Evolutionary conservation across 2,888 invertebrate species (phyloP).

Genomic region (Ariolimax columbianus): DNA sequence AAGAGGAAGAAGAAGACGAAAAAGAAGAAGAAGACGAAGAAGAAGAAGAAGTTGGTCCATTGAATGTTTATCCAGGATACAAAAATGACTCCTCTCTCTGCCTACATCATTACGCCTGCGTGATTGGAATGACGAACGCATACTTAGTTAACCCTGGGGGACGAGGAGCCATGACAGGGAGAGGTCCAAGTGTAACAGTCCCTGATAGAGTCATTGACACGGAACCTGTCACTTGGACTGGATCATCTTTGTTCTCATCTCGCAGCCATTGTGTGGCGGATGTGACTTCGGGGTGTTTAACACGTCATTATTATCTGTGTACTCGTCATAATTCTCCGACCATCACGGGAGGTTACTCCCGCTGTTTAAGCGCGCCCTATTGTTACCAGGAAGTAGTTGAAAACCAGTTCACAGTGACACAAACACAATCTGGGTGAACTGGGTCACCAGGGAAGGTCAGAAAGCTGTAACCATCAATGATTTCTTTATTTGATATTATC

Average conservation of each 20-base stretch:
- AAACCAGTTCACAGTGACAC: neutral
- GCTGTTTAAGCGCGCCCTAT: neutral
- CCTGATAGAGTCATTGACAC: neutral
- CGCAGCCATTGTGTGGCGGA: neutral
- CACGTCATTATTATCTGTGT: constrained; percentile 7
- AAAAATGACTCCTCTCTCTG: too few relatives aligned
- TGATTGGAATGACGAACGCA: too few relatives aligned
- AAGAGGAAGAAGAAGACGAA: too few relatives aligned
- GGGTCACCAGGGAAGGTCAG: neutral
- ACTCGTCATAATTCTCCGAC: neutral
- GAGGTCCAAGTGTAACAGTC: neutral
- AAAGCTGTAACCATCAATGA: neutral
- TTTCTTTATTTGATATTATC: neutral
- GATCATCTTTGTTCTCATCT: neutral
- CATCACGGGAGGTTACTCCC: neutral
- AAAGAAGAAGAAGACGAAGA: too few relatives aligned
- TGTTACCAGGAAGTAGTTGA: neutral
- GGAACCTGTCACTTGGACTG: neutral
- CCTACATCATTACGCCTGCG: too few relatives aligned
- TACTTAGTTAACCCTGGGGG: too few relatives aligned
- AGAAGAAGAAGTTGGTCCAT: too few relatives aligned
- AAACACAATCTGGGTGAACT: neutral
- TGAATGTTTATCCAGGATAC: too few relatives aligned
- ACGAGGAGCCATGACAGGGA: too few relatives aligned
- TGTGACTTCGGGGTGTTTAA: neutral